Base-by-base conservation (phyloP, 92 coral and sea anemone genomes). In the Palythoa caribaeorum region DNA sequence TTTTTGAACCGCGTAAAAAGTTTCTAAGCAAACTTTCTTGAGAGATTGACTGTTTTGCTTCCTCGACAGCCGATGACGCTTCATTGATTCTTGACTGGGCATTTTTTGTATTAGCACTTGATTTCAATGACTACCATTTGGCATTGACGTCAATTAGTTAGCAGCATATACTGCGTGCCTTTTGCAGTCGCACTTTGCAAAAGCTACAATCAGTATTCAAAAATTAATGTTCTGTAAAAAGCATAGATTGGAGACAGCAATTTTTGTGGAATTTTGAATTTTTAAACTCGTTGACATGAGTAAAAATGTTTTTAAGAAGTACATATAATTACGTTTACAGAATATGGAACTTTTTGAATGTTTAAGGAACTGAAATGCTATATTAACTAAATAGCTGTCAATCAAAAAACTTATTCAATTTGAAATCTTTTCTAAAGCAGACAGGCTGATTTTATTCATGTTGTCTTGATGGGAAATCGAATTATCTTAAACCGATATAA, bases 301-400 rank as follows among this genome's bases (percentile, higher is more conserved):
- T 13, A 47, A 11, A 12, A 66, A 5, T 47, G 1, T 9, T 12
- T 47, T 47, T 37, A 38, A 44, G 70, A 52, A 78, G 44, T 14
- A 78, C 39, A 50, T 21, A 2, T 0, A 11, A 19, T 28, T 28
- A 28, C 28, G 84, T 62, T 59, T 39, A 47, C 36, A n/a, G 73
- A 79, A 79, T 59, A 17, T 79, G 13, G 54, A 79, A 15, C 66
- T 69, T 70, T 65, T 70, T 66, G 59, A 65, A 65, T 20, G 15
- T 35, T 81, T 81, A 65, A 65, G 74, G 47, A 20, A 48, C 54
- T 81, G 47, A 66, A 81, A 36, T 2, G 28, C 39, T 47, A 62
- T 80, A 66, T 81, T 44, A 38, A 48, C 63, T 66, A 51, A 81
- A 81, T 17, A 44, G 38, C 76, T 81, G 62, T 20, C 86, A 79